Percentiles rank a stretch among this genome's conserved stretches.
These are phyloP conservation scores for Microcebus ravelobensis DNA, from an alignment of 2,113 vertebrate genomes.

Conservation along the genomic window DNA sequence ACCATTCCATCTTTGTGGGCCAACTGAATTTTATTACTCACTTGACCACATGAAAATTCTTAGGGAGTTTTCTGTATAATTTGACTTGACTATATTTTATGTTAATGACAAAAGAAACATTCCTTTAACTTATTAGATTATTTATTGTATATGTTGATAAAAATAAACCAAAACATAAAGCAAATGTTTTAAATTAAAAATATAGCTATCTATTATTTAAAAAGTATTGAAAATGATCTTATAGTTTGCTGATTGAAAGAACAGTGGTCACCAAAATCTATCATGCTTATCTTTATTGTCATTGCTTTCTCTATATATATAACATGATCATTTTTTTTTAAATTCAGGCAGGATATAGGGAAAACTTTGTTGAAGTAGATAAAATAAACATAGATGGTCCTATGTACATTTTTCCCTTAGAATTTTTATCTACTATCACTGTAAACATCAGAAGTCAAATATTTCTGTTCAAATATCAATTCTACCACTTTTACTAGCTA, in stretches of 20 bases:
- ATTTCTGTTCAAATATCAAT: background rate
- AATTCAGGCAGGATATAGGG: background rate
- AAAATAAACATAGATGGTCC: background rate
- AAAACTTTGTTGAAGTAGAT: background rate
- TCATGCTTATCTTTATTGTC: background rate
- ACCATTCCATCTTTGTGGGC: constrained; percentile 80
- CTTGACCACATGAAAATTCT: constrained; percentile 85
- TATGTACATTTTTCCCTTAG: background rate
- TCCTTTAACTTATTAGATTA: constrained; percentile 73
- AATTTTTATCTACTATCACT: background rate
- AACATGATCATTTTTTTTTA: background rate
- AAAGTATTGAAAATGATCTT: constrained; percentile 48
- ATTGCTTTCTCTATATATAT: background rate
- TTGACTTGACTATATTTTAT: constrained; percentile 76
- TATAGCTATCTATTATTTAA: constrained; percentile 52
- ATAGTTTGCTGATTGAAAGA: constrained; percentile 6
- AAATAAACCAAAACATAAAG: constrained; percentile 61
- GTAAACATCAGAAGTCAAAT: constrained; percentile 1
- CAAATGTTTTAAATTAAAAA: constrained; percentile 49
- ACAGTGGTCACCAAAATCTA: constrained; percentile 14
- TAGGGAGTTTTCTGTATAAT: constrained; percentile 82
- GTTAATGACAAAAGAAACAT: constrained; percentile 78
- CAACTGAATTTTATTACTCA: constrained; percentile 85
- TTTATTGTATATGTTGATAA: constrained; percentile 40
- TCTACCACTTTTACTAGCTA: background rate